These are phyloP conservation scores for Pelodiscus sinensis DNA, from an alignment of 2,113 vertebrate genomes.

Conservation along the genomic window DNA sequence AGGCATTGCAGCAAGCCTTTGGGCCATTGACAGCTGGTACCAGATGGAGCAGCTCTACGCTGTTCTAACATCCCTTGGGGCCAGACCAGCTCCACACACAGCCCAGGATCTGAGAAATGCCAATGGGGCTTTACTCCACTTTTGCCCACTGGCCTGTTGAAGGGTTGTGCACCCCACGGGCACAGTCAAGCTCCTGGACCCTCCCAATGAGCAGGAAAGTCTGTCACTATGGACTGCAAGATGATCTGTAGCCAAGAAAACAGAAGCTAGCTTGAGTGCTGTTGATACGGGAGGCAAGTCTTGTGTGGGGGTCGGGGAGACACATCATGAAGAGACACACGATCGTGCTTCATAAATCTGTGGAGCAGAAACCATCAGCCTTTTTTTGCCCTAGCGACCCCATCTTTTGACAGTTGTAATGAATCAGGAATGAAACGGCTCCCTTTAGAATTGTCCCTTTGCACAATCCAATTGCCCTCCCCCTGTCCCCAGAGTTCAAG, in stretches of 20 bases:
- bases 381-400: not conserved
- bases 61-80: not conserved
- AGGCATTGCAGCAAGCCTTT: not conserved
- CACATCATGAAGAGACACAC: not conserved
- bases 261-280: not conserved
- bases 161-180: not conserved
- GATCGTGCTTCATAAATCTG: constrained; percentile 19
- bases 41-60: not conserved
- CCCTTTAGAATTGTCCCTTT: not conserved
- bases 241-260: not conserved
- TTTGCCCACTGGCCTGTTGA: not conserved
- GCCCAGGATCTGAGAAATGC: not conserved
- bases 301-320: not conserved
- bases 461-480: not conserved
- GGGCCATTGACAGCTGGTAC: not conserved
- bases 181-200: accelerated
- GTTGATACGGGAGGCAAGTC: not conserved
- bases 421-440: not conserved
- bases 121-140: not conserved
- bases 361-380: not conserved
- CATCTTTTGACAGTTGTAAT: not conserved
- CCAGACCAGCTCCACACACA: not conserved
- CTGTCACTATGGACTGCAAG: not conserved
- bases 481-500: not conserved
- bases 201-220: not conserved